Base-by-base conservation (phyloP, 2,888 invertebrate genomes). In the Cataglyphis cursor region DNA sequence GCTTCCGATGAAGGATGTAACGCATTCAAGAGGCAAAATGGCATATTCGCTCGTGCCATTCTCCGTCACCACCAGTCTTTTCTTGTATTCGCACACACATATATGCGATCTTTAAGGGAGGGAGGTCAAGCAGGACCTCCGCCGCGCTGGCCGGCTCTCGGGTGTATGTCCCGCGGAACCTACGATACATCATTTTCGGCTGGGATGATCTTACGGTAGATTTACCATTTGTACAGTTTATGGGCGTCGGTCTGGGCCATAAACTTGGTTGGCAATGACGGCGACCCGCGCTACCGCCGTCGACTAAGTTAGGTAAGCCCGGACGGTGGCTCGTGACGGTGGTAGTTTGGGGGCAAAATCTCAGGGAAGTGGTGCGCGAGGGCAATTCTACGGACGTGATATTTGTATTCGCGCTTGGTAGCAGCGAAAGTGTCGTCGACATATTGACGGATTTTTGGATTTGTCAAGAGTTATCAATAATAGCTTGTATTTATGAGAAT, bases 151-250 rank as follows among this genome's bases (percentile, higher is more conserved):
- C 70, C 88, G 73, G 82, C 82, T 86, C 87, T 87, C 89, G 84
- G 87, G 76, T 87, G 57, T 78, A 70, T 89, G 92, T 91, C 86
- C 87, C 88, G 88, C 90, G 88, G 85, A 85, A 93, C 91, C 92
- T 92, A 93, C 94, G 93, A 95, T 95, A 95, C 94, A 94, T 95
- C 95, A 95, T 95, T 95, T 95, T 95, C 95, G 94, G 94, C 93
- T 95, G 94, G 94, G 93, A 94, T 95, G 94, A 93, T 94, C 94
- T 95, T 93, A 94, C 95, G 94, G 92, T 95, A 95, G 95, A 95
- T 95, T 95, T 94, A 95, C 94, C 95, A 95, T 95, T 94, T 93
- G 94, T 92, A 94, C 93, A 94, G 94, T 95, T 95, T 95, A 95
- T 94, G 94, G 94, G 91, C 94, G 94, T 92, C 93, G 94, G 94